Conservation (phyloP, 2,113 vertebrate species). For the Cyprinodon tularosa region DNA sequence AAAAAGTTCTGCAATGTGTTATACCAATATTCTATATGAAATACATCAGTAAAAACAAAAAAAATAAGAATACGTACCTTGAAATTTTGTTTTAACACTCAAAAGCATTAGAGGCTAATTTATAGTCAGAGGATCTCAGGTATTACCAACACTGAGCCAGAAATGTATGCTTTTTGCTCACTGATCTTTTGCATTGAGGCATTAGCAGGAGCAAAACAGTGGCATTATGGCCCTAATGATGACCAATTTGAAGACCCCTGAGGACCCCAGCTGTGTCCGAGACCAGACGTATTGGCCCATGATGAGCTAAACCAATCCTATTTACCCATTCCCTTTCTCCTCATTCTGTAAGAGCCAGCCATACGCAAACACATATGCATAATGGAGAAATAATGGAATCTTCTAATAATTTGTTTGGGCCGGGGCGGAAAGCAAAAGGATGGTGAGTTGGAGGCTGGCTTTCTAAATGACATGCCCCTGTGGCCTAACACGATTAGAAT, state of each 20-base stretch:
- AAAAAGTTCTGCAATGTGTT: neutral
- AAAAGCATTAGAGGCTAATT: conserved; percentile 22
- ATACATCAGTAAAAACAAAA: neutral
- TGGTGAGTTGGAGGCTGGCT: conserved; percentile 60
- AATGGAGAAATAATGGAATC: conserved; percentile 83
- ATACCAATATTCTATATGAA: neutral
- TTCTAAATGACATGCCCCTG: conserved; percentile 79
- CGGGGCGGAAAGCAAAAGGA: conserved; percentile 61
- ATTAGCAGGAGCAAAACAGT: conserved; percentile 71
- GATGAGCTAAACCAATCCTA: conserved; percentile 78
- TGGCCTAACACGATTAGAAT: conserved; percentile 83
- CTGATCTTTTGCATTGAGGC: conserved; percentile 49
- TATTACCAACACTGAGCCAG: conserved; percentile 23
- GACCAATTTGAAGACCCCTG: conserved; percentile 73
- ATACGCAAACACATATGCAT: conserved; percentile 80
- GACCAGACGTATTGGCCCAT: conserved; percentile 76
- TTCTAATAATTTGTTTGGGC: conserved; percentile 81
- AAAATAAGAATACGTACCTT: neutral
- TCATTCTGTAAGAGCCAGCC: conserved; percentile 38
- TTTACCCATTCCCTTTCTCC: conserved; percentile 66
- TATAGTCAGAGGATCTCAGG: conserved; percentile 13
- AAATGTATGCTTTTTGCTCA: conserved; percentile 35
- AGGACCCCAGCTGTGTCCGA: conserved; percentile 79
- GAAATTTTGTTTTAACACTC: conserved; percentile 6
- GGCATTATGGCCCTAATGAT: conserved; percentile 77